Conservation (phyloP, 2,797 vertebrate species). For the Schizopygopsis pylzovi region DNA sequence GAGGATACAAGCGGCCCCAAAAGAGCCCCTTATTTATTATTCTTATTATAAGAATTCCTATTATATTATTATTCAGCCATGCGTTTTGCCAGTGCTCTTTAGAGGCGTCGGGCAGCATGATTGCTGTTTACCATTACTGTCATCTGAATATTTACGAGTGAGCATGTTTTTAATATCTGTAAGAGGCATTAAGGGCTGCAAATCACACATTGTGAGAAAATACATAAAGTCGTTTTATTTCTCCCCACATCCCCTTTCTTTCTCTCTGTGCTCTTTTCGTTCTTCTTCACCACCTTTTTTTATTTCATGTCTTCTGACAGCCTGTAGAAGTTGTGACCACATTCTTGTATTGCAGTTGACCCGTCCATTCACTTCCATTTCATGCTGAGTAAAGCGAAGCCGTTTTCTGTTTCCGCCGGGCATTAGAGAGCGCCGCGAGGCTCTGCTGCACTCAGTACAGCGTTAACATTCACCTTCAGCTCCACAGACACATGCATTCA, state of each 20-base stretch:
- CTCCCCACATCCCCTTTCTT: background rate
- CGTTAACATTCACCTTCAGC: constrained; percentile 25
- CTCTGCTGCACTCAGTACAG: constrained; percentile 25
- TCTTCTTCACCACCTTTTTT: constrained; percentile 13
- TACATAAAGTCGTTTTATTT: background rate
- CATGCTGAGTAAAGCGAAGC: constrained; percentile 41
- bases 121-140: constrained; percentile 65
- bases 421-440: background rate
- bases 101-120: constrained; percentile 59
- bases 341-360: constrained; percentile 43
- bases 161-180: constrained; percentile 42
- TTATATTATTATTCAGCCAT: background rate
- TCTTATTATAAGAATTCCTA: no score
- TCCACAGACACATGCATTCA: background rate
- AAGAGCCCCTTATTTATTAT: constrained; percentile 1
- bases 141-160: constrained; percentile 42
- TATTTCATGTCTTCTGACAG: constrained; percentile 37
- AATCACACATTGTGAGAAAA: constrained; percentile 6
- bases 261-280: background rate
- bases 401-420: constrained; percentile 32
- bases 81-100: background rate
- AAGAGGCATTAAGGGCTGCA: constrained; percentile 23
- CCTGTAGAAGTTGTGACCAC: constrained; percentile 38
- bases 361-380: constrained; percentile 43
- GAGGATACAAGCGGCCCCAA: constrained; percentile 10